Conservation (phyloP, 2,113 vertebrate species). For the Sebastes schlegelii region DNA sequence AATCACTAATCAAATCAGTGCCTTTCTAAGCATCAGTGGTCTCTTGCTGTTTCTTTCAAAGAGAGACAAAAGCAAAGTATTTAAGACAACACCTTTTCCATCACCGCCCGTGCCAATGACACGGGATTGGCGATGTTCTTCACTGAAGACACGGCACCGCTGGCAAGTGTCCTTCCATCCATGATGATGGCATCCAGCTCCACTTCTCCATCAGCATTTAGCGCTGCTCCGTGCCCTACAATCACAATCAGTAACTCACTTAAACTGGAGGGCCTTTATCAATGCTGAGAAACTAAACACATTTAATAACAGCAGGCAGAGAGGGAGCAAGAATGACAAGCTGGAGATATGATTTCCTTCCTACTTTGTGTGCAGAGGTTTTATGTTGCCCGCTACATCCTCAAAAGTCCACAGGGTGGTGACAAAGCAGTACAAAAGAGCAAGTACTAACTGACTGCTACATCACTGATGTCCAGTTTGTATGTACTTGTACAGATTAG, state of each 20-base stretch:
- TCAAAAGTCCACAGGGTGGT: conserved; percentile 21
- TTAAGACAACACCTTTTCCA: conserved; percentile 76
- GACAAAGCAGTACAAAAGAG: not conserved
- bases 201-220: conserved; percentile 83
- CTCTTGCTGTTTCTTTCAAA: not conserved
- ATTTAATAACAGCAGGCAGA: not conserved
- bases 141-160: conserved; percentile 79
- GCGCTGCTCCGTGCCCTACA: conserved; percentile 79
- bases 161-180: conserved; percentile 81
- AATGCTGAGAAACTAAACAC: not conserved
- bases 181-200: conserved; percentile 85
- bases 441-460: not conserved
- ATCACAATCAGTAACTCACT: conserved; percentile 36
- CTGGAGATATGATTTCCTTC: not conserved
- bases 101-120: conserved; percentile 79
- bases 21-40: not conserved
- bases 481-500: not conserved
- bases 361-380: not conserved
- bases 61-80: not conserved
- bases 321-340: not conserved
- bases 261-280: not conserved
- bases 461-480: not conserved
- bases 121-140: conserved; percentile 84
- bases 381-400: not conserved
- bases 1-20: not conserved